Conservation (phyloP, 2,797 vertebrate genomes). For the Columba guinea region DNA sequence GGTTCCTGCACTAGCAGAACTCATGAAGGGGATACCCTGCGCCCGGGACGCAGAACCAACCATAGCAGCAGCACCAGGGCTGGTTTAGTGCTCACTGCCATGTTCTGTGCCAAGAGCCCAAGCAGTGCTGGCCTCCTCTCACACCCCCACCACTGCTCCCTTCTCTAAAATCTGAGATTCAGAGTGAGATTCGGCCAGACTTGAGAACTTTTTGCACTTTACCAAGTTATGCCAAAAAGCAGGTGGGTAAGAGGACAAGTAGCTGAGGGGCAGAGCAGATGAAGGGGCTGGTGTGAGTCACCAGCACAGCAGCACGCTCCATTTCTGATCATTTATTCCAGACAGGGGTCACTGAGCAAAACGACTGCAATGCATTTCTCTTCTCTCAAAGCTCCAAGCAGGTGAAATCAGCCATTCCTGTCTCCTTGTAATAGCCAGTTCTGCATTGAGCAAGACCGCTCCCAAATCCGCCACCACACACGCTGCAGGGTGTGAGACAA, state of each 20-base stretch:
- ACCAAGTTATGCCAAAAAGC: neutral
- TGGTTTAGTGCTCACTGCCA: accelerated
- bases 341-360: accelerated
- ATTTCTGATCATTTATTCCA: too few relatives aligned
- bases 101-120: accelerated
- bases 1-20: neutral
- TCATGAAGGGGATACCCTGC: accelerated
- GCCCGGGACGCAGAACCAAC: accelerated
- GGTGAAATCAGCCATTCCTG: neutral
- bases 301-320: accelerated
- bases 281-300: neutral
- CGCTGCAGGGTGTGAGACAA: neutral
- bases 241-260: neutral
- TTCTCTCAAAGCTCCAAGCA: accelerated
- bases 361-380: accelerated
- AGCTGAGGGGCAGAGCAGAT: accelerated
- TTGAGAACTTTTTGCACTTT: neutral
- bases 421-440: neutral
- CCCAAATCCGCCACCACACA: neutral
- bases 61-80: accelerated
- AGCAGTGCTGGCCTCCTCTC: neutral
- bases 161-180: neutral
- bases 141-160: neutral
- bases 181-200: accelerated
- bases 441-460: neutral